Percentiles rank a stretch among this genome's conserved stretches.
phyloP scores from a whole-genome alignment of 2,888 invertebrate genomes.

The Rhyacophila evoluta region DNA sequence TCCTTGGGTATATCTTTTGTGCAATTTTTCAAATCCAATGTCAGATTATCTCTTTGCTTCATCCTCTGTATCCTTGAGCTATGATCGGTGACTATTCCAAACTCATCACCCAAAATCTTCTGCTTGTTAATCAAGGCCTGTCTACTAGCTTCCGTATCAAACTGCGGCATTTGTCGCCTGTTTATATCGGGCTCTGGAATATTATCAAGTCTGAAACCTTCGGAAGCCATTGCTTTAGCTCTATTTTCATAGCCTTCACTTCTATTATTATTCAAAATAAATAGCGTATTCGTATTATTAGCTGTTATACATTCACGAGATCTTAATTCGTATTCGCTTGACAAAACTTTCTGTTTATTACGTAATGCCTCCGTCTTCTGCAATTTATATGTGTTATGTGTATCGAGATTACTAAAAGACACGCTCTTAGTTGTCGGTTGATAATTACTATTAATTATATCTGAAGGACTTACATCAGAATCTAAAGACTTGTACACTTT shows the following conservation, averaged over 20 bases:
- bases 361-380: conserved; percentile 65
- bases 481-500: conserved; percentile 42
- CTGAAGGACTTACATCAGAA: conserved; percentile 48
- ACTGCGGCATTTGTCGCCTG: conserved; percentile 43
- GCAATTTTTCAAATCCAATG: conserved; percentile 65
- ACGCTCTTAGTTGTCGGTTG: conserved; percentile 28
- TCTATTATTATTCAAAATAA: conserved; percentile 61
- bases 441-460: conserved; percentile 52
- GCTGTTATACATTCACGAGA: conserved; percentile 11
- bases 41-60: conserved; percentile 57
- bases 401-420: conserved; percentile 42
- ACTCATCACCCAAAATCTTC: conserved; percentile 74
- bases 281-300: conserved; percentile 58
- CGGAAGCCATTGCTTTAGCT: conserved; percentile 57
- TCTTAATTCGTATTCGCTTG: conserved; percentile 64
- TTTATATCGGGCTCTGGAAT: conserved; percentile 30
- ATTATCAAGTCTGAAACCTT: conserved; percentile 29
- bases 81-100: conserved; percentile 61
- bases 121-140: conserved; percentile 73
- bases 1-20: conserved; percentile 56
- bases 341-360: conserved; percentile 69
- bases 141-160: conserved; percentile 65
- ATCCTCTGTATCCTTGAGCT: conserved; percentile 42
- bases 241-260: conserved; percentile 64
- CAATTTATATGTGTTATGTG: conserved; percentile 57